Evolutionary conservation across 2,113 vertebrate genomes (phyloP).

Genomic region (Passer domesticus): DNA sequence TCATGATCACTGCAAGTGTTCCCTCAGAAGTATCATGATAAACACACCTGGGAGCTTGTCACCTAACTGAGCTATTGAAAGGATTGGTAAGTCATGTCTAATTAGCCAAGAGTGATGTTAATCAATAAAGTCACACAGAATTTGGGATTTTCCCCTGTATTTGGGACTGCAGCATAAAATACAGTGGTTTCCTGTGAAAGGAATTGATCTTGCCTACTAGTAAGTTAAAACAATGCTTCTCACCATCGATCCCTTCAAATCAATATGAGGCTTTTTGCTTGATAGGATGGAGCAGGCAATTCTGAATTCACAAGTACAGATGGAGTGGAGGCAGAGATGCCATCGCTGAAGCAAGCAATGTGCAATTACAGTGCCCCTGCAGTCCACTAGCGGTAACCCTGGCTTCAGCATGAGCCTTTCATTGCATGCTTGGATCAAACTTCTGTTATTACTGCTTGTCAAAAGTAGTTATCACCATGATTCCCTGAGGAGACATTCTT

Average conservation of each 20-base stretch:
- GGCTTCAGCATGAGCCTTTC: not conserved
- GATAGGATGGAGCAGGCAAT: not conserved
- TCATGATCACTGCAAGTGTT: not conserved
- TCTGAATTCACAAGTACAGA: not conserved
- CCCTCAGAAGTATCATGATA: not conserved
- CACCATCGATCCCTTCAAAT: not conserved
- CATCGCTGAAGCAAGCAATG: not conserved
- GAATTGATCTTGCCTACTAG: not conserved
- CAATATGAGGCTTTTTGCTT: constrained; percentile 19
- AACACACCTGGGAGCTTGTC: not conserved
- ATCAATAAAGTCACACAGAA: not conserved
- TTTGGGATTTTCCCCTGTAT: not conserved
- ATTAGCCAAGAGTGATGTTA: not conserved
- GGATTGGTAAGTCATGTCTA: not conserved
- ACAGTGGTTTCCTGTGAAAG: not conserved
- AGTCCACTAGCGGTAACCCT: constrained; percentile 17
- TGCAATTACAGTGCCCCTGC: not conserved
- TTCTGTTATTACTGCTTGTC: constrained; percentile 57
- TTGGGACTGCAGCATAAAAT: not conserved
- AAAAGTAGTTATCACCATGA: constrained; percentile 46
- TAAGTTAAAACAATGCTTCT: constrained; percentile 25
- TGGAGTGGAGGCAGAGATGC: not conserved
- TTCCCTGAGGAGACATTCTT: constrained; percentile 35
- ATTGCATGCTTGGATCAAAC: constrained; percentile 31
- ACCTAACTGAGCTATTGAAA: not conserved